Conservation (phyloP, 2,797 vertebrate species). For the Gobio occitaniae region DNA sequence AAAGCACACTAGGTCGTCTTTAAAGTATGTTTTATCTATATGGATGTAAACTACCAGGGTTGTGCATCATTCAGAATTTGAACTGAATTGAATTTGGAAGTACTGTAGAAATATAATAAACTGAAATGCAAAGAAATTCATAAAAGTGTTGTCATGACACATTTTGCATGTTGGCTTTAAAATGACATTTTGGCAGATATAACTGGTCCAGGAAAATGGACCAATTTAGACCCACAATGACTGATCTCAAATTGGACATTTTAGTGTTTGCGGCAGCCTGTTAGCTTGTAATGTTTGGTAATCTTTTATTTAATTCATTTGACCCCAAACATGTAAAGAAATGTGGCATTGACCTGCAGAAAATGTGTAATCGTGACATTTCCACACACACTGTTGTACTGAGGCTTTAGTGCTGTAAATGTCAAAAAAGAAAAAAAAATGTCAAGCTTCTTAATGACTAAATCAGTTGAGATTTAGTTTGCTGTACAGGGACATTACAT, state of each 20-base stretch:
- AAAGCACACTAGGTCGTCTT: not conserved
- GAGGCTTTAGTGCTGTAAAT: conserved; percentile 67
- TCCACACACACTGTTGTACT: not conserved
- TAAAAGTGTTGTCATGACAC: not conserved
- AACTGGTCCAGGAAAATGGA: not conserved
- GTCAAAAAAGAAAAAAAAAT: conserved; percentile 55
- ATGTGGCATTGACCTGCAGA: conserved; percentile 69
- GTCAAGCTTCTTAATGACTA: conserved; percentile 78
- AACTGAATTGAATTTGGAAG: not conserved
- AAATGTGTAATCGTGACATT: conserved; percentile 73
- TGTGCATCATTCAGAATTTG: not conserved
- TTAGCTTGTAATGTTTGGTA: conserved; percentile 38
- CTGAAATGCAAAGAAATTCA: not conserved
- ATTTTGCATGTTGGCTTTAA: too few relatives aligned
- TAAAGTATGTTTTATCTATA: not conserved
- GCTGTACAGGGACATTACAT: conserved; percentile 63
- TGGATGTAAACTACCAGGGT: not conserved
- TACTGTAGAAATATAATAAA: not conserved
- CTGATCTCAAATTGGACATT: not conserved
- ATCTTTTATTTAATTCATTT: conserved; percentile 71
- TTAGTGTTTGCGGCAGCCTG: not conserved
- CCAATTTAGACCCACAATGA: not conserved
- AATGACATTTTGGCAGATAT: not conserved
- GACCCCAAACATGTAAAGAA: conserved; percentile 73
- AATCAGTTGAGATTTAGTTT: conserved; percentile 77